Evolutionary conservation across 2,888 invertebrate species (phyloP).

Genomic region (Dryobotodes eremita): DNA sequence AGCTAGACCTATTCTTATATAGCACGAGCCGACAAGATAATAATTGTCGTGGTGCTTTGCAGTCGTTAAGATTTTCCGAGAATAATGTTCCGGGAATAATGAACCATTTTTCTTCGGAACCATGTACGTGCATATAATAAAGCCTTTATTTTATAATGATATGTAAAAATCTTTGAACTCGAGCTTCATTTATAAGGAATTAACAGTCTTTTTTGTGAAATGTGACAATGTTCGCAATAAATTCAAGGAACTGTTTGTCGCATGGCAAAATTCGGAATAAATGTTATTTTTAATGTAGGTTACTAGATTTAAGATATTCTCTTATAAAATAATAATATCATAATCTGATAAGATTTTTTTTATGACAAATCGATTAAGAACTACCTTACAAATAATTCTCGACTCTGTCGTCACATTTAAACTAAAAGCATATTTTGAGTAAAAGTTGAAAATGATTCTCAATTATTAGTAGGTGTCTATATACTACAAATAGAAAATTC

Average conservation of each 20-base stretch:
- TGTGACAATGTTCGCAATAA: not conserved
- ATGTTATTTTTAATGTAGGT: not conserved
- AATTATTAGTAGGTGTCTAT: too few relatives aligned
- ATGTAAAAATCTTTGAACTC: not conserved
- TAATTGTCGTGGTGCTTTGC: too few relatives aligned
- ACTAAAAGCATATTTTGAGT: not conserved
- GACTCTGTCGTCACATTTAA: not conserved
- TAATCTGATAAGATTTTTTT: not conserved
- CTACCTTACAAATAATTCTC: not conserved
- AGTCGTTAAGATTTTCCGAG: too few relatives aligned
- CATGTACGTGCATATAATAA: not conserved
- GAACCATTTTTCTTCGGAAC: not conserved
- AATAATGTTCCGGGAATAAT: too few relatives aligned
- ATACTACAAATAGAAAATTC: not conserved
- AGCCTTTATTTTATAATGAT: not conserved
- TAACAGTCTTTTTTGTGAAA: not conserved
- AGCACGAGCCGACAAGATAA: too few relatives aligned
- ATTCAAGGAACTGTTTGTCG: not conserved
- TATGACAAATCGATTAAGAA: not conserved
- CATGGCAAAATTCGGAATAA: not conserved
- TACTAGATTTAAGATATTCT: not conserved
- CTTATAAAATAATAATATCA: too few relatives aligned
- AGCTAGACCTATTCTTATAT: too few relatives aligned
- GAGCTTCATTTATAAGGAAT: not conserved
- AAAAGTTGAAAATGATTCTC: not conserved